Conservation (phyloP, 2,113 vertebrate species). For the Chlorocebus sabaeus region DNA sequence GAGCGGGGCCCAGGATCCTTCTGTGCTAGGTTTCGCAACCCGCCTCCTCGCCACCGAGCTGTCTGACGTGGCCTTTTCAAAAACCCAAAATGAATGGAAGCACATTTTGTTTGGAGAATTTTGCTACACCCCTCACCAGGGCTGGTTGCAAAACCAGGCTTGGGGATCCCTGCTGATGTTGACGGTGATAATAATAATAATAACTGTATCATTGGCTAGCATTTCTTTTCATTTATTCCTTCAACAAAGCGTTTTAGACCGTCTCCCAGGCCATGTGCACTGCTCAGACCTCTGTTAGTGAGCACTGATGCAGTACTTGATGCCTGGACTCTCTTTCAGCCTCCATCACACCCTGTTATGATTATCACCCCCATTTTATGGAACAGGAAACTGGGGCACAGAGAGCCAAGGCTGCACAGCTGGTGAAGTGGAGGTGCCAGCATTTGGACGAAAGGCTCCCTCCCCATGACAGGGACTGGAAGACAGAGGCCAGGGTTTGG, state of each 20-base stretch:
- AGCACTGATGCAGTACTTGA: neutral
- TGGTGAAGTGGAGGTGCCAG: neutral
- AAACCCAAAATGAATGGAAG: slow-evolving; percentile 79
- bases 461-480: too few relatives aligned
- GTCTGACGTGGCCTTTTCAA: slow-evolving; percentile 79
- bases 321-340: neutral
- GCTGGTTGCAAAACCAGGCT: slow-evolving; percentile 79
- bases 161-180: slow-evolving; percentile 56
- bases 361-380: neutral
- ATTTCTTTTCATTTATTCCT: neutral
- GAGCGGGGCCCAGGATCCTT: slow-evolving; percentile 48
- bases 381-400: neutral
- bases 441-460: neutral
- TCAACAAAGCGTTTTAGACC: neutral
- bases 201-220: neutral
- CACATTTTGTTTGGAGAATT: slow-evolving; percentile 79
- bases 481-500: neutral
- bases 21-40: slow-evolving; percentile 63
- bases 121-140: slow-evolving; percentile 74
- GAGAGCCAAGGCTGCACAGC: neutral
- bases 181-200: neutral
- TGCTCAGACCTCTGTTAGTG: neutral
- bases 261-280: neutral
- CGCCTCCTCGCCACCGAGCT: slow-evolving; percentile 67
- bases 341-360: neutral